Evolutionary conservation across 1,140 invertebrate species (phyloP), one percentile per base, ranked within the genome.

Genomic region (Heterodera carotae): DNA sequence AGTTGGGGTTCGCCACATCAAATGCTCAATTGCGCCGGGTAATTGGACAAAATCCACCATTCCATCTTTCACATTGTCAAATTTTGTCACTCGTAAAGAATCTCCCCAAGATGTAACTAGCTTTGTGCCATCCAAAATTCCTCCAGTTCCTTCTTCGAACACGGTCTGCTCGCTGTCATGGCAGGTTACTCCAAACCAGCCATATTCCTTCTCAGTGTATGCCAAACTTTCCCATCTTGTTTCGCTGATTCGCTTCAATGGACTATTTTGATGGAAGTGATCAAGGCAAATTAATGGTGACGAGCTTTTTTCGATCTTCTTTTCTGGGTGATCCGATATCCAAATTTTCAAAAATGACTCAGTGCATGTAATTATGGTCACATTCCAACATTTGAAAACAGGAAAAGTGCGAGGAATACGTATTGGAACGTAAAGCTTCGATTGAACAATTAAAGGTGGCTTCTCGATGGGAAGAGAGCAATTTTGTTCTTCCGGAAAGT

Each of bases 101-200:
- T 69, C 68, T 18, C 68, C 68, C 68, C 68, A 69, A 15, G n/a
- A 48, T 3, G 68, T 69, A 8, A 69, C 31, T 1, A 69, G 7
- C 18, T 2, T 69, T 36, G 1, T 18, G 0, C 68, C 68, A 0
- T 69, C 68, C 12, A 69, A 29, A 31, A 69, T 69, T 36, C 36
- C 31, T 36, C 36, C 68, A 3, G 2, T 48, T 15, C 68, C 68
- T 12, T 69, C 68, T 15, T 69, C 68, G 10, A 69, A 12, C 2
- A 53, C 27, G 0, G 53, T 33, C 18, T 27, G n/a, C 7, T 12
- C 53, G 1, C 27, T 53, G 27, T 69, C 27, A 12, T 15, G 15
- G 12, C 68, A 69, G 1, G 10, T 33, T 12, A 29, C 27, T 33
- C 68, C 68, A 3, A 27, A 69, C 39, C 39, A 48, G 0, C 36